phyloP scores from a whole-genome alignment of 2,888 invertebrate species.

The Drosophila pseudotakahashii region DNA sequence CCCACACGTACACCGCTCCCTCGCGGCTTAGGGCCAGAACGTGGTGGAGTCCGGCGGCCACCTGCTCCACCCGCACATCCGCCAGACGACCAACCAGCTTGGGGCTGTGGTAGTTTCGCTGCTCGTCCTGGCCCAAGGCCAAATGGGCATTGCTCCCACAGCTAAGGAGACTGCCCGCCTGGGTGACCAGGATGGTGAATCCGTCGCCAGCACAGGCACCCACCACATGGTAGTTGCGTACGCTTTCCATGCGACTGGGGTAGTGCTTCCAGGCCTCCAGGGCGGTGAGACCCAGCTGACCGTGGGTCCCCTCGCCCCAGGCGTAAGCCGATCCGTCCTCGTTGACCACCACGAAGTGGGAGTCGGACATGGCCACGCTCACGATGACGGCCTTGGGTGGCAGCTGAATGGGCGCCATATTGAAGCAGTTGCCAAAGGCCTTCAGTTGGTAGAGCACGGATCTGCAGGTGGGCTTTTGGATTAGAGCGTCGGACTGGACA shows the following conservation, averaged over 20 bases:
- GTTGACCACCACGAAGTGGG: slow-evolving; percentile 87
- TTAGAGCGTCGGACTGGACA: background rate
- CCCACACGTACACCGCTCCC: slow-evolving; percentile 89
- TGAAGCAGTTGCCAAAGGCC: slow-evolving; percentile 85
- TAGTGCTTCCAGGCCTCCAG: slow-evolving; percentile 85
- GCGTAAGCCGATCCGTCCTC: slow-evolving; percentile 87
- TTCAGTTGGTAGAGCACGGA: slow-evolving; percentile 87
- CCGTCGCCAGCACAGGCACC: slow-evolving; percentile 87
- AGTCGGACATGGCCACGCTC: slow-evolving; percentile 86
- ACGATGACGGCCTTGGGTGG: slow-evolving; percentile 86
- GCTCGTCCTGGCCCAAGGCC: slow-evolving; percentile 88
- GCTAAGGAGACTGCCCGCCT: slow-evolving; percentile 88
- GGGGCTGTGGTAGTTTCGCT: slow-evolving; percentile 86
- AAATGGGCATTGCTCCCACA: slow-evolving; percentile 88
- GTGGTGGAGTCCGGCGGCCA: slow-evolving; percentile 88
- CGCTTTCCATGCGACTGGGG: slow-evolving; percentile 87
- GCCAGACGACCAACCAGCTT: slow-evolving; percentile 86
- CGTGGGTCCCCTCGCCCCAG: slow-evolving; percentile 89
- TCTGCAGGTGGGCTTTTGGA: slow-evolving; percentile 50
- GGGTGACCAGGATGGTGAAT: slow-evolving; percentile 88
- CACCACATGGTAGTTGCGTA: slow-evolving; percentile 87
- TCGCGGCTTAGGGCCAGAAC: slow-evolving; percentile 87
- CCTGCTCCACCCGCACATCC: slow-evolving; percentile 86
- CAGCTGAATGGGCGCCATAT: slow-evolving; percentile 86
- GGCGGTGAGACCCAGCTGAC: slow-evolving; percentile 87